Conservation (phyloP, 2,888 invertebrate species). For the Macaria notata region DNA sequence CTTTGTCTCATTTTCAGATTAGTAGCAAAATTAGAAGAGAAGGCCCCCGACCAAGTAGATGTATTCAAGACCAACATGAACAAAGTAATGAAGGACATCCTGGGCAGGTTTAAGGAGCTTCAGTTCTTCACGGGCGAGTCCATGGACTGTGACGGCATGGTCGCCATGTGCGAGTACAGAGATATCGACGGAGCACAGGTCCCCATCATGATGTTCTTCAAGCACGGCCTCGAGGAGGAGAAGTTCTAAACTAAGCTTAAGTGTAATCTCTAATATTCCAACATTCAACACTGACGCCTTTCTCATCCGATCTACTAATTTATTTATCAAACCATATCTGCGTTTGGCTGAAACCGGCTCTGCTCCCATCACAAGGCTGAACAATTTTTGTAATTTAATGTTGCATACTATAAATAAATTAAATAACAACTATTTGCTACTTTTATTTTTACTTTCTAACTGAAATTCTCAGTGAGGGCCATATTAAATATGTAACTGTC, state of each 20-base stretch:
- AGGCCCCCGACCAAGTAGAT: constrained; percentile 91
- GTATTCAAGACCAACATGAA: constrained; percentile 95
- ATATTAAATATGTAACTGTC: too few species aligned
- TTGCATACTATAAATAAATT: constrained; percentile 75
- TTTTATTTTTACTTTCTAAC: constrained; percentile 21
- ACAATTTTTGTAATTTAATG: constrained; percentile 74
- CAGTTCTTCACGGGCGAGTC: constrained; percentile 97
- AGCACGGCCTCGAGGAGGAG: constrained; percentile 97
- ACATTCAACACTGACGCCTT: constrained; percentile 53
- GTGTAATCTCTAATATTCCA: constrained; percentile 65
- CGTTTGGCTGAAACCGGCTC: constrained; percentile 62
- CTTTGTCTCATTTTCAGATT: constrained; percentile 79
- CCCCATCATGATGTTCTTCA: constrained; percentile 97
- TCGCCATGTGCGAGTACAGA: constrained; percentile 96
- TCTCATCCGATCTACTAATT: constrained; percentile 66
- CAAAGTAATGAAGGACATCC: constrained; percentile 95
- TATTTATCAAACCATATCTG: constrained; percentile 75
- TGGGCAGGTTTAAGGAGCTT: constrained; percentile 94
- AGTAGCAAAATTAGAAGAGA: constrained; percentile 90
- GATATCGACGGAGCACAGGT: constrained; percentile 91
- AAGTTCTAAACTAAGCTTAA: constrained; percentile 92
- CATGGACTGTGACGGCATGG: constrained; percentile 96
- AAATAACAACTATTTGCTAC: constrained; percentile 55
- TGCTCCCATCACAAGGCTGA: constrained; percentile 77
- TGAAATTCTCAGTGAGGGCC: too few species aligned